Evolutionary conservation across 2,797 vertebrate species (phyloP).

Genomic region (Champsocephalus gunnari): DNA sequence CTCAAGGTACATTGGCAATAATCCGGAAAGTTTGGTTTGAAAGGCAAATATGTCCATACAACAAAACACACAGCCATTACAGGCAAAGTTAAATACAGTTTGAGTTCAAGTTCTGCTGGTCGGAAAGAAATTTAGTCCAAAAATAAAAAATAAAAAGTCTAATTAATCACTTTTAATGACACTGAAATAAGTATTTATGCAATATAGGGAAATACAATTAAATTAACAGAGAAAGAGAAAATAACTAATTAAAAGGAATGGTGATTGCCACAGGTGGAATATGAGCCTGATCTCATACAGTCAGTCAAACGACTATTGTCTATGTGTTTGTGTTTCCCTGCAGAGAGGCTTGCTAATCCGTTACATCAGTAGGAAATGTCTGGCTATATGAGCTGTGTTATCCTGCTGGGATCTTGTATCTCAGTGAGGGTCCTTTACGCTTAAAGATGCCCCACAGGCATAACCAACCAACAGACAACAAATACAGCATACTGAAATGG

Average conservation of each 20-base stretch:
- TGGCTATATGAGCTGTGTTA: slow-evolving; percentile 65
- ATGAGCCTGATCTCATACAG: slow-evolving; percentile 38
- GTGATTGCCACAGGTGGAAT: slow-evolving; percentile 38
- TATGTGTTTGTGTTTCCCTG: slow-evolving; percentile 59
- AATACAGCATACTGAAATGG: slow-evolving; percentile 22
- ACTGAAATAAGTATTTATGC: background rate
- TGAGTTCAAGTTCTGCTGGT: slow-evolving; percentile 6
- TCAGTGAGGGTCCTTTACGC: slow-evolving; percentile 45
- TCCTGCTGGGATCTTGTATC: slow-evolving; percentile 67
- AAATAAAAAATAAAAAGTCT: background rate
- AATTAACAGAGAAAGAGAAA: slow-evolving; percentile 13
- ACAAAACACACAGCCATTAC: slow-evolving; percentile 61
- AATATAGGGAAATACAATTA: background rate
- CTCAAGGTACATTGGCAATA: slow-evolving; percentile 33
- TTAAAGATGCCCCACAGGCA: slow-evolving; percentile 62
- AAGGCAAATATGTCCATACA: slow-evolving; percentile 59
- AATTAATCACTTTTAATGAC: background rate
- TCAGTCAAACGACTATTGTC: slow-evolving; percentile 46
- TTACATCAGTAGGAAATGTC: slow-evolving; percentile 68
- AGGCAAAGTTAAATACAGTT: slow-evolving; percentile 51
- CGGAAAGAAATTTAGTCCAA: background rate
- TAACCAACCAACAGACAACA: slow-evolving; percentile 43
- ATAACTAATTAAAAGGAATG: background rate
- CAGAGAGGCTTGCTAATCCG: slow-evolving; percentile 63
- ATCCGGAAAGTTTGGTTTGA: slow-evolving; percentile 40